Percentiles rank a stretch among this genome's conserved stretches.
These are phyloP conservation scores for Aethes cnicana DNA, from an alignment of 2,888 invertebrate genomes.

Conservation along the genomic window DNA sequence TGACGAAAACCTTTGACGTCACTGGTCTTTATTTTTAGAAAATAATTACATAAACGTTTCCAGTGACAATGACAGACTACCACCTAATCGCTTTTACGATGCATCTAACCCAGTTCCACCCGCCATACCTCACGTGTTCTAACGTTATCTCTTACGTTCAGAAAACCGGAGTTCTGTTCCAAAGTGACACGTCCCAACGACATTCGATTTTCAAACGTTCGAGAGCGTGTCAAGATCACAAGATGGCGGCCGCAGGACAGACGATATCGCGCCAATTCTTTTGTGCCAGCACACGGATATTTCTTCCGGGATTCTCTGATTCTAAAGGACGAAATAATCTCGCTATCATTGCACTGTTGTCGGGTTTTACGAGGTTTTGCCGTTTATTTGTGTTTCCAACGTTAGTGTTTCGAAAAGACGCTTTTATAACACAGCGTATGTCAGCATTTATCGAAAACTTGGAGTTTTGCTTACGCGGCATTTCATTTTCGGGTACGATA, in stretches of 20 bases:
- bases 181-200: slow-evolving; percentile 60
- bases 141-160: slow-evolving; percentile 34
- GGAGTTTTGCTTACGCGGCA: no score
- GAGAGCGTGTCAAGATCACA: slow-evolving; percentile 52
- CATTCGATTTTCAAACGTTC: slow-evolving; percentile 73
- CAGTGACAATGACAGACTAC: slow-evolving; percentile 22
- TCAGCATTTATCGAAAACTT: not conserved
- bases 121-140: slow-evolving; percentile 15
- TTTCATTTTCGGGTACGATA: no score
- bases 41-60: slow-evolving; percentile 15
- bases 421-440: no score
- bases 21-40: slow-evolving; percentile 10
- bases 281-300: slow-evolving; percentile 67
- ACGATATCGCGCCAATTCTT: slow-evolving; percentile 78
- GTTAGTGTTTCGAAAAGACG: not conserved
- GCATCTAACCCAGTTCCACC: slow-evolving; percentile 10
- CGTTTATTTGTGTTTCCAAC: slow-evolving; percentile 7
- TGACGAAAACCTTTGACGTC: slow-evolving; percentile 16
- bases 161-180: slow-evolving; percentile 39
- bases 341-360: slow-evolving; percentile 58
- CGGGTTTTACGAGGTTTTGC: slow-evolving; percentile 31
- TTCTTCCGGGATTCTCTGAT: slow-evolving; percentile 61
- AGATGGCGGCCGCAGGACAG: slow-evolving; percentile 63
- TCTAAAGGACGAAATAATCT: slow-evolving; percentile 72
- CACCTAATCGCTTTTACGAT: slow-evolving; percentile 15